These are phyloP conservation scores for fruit fly (Drosophila melanogaster) DNA, from an alignment of 1,140 invertebrate genomes.

Conservation along the genomic window Release_6_plus_ISO1_MT NT_033779.5:8784501-8785000, in stretches of 20 bases:
- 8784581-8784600: conserved; percentile 54
- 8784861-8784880: conserved; percentile 12
- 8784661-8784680: conserved; percentile 41
- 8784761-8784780: conserved; percentile 8
- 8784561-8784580: conserved; percentile 36
- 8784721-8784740: neutral
- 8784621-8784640: conserved; percentile 49
- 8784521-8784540: conserved; percentile 84
- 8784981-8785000: conserved; percentile 4
- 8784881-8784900: conserved; percentile 3
- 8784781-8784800: neutral
- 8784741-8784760: neutral
- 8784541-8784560: conserved; percentile 70
- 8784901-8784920: conserved; percentile 2
- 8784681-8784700: conserved; percentile 15
- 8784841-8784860: conserved; percentile 13
- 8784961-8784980: neutral
- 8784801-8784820: conserved; percentile 5
- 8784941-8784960: conserved; percentile 30
- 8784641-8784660: conserved; percentile 65
- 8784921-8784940: conserved; percentile 20
- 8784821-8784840: neutral
- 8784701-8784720: neutral
- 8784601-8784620: conserved; percentile 54
- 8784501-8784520: conserved; percentile 25